Evolutionary conservation across 2,797 vertebrate species (phyloP).

Genomic region (Phoxinus dragarum): DNA sequence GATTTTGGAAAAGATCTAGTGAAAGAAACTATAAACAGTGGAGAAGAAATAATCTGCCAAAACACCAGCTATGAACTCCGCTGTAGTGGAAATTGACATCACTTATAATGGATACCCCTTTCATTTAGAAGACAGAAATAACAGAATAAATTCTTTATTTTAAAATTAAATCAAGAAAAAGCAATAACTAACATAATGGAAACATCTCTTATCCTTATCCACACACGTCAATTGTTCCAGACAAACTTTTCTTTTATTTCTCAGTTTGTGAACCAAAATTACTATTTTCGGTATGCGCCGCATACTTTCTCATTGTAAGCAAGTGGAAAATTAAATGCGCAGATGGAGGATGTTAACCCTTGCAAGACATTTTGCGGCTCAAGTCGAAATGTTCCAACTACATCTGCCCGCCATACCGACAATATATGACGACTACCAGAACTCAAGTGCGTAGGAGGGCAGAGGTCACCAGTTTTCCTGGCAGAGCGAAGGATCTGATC

Average conservation of each 20-base stretch:
- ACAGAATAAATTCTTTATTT: background rate
- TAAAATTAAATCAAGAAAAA: slow-evolving; percentile 25
- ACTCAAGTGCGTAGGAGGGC: slow-evolving; percentile 11
- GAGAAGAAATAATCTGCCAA: slow-evolving; percentile 38
- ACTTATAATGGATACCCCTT: slow-evolving; percentile 34
- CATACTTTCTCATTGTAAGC: slow-evolving; percentile 41
- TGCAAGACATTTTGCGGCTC: slow-evolving; percentile 30
- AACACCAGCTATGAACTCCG: slow-evolving; percentile 36
- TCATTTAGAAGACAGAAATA: slow-evolving; percentile 36
- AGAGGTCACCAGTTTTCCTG: slow-evolving; percentile 56
- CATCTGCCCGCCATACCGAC: slow-evolving; percentile 47
- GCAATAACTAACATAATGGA: slow-evolving; percentile 50
- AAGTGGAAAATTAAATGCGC: slow-evolving; percentile 53
- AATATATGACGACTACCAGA: slow-evolving; percentile 36
- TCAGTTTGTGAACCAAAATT: slow-evolving; percentile 37
- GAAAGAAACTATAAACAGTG: slow-evolving; percentile 25
- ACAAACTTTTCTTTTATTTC: slow-evolving; percentile 32
- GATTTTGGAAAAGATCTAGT: slow-evolving; percentile 5
- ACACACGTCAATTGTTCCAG: slow-evolving; percentile 13
- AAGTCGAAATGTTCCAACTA: slow-evolving; percentile 26
- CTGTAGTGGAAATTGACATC: slow-evolving; percentile 37
- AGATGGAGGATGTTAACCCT: slow-evolving; percentile 35
- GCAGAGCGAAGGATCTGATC: slow-evolving; percentile 47
- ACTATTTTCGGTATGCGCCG: slow-evolving; percentile 42
- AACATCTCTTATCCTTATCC: slow-evolving; percentile 48